Percentiles rank a stretch among this genome's conserved stretches.
Conservation (phyloP, 2,797 vertebrate species). For the Ctenopoma kingsleyae region DNA sequence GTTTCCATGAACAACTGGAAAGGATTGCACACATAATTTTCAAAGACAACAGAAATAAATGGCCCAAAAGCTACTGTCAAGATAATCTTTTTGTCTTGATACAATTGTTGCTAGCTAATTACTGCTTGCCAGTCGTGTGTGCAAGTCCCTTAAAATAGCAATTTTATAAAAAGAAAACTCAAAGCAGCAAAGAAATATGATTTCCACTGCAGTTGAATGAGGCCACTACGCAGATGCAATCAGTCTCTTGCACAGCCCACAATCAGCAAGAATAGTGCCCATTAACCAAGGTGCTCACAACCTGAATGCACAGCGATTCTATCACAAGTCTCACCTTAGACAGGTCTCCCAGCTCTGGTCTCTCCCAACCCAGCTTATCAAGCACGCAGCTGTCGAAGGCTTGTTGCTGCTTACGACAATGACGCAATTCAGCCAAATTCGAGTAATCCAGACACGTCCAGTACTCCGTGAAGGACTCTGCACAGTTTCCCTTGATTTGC, state of each 20-base stretch:
- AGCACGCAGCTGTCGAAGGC: slow-evolving; percentile 94
- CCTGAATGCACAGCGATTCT: slow-evolving; percentile 36
- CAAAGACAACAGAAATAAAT: slow-evolving; percentile 25
- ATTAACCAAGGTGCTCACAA: slow-evolving; percentile 34
- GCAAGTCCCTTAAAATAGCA: slow-evolving; percentile 23
- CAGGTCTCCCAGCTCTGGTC: slow-evolving; percentile 93
- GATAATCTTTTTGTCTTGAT: slow-evolving; percentile 10
- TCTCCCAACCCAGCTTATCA: slow-evolving; percentile 95
- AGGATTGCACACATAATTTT: slow-evolving; percentile 9
- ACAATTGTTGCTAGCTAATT: slow-evolving; percentile 36
- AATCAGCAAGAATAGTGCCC: slow-evolving; percentile 60
- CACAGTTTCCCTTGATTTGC: slow-evolving; percentile 93
- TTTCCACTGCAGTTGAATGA: slow-evolving; percentile 34
- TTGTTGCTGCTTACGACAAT: slow-evolving; percentile 91
- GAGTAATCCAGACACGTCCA: slow-evolving; percentile 96
- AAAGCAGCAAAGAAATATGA: slow-evolving; percentile 30
- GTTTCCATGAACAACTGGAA: too few relatives aligned
- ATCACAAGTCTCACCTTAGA: slow-evolving; percentile 90
- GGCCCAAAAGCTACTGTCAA: slow-evolving; percentile 15
- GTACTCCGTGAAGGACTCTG: slow-evolving; percentile 95
- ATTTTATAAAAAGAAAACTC: slow-evolving; percentile 16
- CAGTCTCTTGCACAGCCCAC: slow-evolving; percentile 46
- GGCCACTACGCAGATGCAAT: slow-evolving; percentile 52
- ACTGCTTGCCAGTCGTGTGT: slow-evolving; percentile 7
- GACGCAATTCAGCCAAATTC: slow-evolving; percentile 84